Percentiles rank a stretch among this genome's conserved stretches.
phyloP scores from a whole-genome alignment of 1,140 invertebrate genomes.

The Heliconius himera region DNA sequence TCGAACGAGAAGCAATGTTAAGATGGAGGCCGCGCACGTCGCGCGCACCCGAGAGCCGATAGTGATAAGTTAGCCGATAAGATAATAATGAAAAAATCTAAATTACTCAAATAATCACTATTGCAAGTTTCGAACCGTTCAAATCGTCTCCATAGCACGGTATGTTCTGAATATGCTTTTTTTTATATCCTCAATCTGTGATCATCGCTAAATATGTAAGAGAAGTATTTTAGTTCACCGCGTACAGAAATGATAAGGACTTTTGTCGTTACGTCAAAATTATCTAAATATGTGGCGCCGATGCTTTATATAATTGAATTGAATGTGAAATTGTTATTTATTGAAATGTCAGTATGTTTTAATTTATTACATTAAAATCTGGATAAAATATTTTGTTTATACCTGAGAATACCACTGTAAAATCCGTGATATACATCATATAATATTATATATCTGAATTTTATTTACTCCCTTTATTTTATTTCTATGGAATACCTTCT shows the following conservation, averaged over 20 bases:
- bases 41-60: constrained; percentile 69
- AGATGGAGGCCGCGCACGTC: constrained; percentile 54
- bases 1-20: constrained; percentile 78
- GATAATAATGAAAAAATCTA: constrained; percentile 75
- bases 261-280: constrained; percentile 64
- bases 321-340: constrained; percentile 78
- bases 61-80: constrained; percentile 77
- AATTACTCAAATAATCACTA: constrained; percentile 79
- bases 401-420: constrained; percentile 78
- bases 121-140: constrained; percentile 76
- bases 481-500: not conserved
- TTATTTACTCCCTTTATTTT: constrained; percentile 53
- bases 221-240: constrained; percentile 72
- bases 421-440: constrained; percentile 80
- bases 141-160: constrained; percentile 79
- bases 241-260: constrained; percentile 61
- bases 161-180: constrained; percentile 78
- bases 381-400: constrained; percentile 77
- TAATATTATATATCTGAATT: constrained; percentile 76
- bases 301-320: constrained; percentile 68
- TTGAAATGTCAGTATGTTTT: constrained; percentile 75
- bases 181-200: constrained; percentile 80
- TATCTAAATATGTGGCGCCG: constrained; percentile 59
- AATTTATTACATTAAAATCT: constrained; percentile 77
- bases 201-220: constrained; percentile 79